Percentiles rank a stretch among this genome's conserved stretches.
Evolutionary conservation across 2,113 vertebrate genomes (phyloP).

Genomic region (Sceloporus tristichus): DNA sequence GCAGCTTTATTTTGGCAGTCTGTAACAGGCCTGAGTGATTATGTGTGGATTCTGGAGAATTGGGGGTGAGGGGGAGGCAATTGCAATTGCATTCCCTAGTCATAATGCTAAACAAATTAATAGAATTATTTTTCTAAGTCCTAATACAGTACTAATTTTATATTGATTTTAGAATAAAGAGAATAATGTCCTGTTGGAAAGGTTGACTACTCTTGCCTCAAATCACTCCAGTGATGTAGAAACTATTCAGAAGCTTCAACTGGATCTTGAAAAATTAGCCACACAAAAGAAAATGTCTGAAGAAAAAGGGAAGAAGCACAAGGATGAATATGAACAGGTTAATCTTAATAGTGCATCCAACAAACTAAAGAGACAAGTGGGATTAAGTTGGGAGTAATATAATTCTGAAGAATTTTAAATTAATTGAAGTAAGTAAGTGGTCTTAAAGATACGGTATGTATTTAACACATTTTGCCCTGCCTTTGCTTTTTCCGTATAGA

Average conservation of each 20-base stretch:
- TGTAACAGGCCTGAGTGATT: not conserved
- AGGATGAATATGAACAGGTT: constrained; percentile 84
- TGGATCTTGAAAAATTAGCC: constrained; percentile 83
- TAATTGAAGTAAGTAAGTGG: not conserved
- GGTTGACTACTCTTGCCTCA: constrained; percentile 84
- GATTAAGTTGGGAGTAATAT: fast-evolving
- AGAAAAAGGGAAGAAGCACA: constrained; percentile 82
- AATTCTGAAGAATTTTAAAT: not conserved
- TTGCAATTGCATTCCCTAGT: too few species aligned
- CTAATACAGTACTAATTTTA: constrained; percentile 22
- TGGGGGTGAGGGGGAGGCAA: too few species aligned
- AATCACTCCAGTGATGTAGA: constrained; percentile 79
- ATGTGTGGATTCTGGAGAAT: not conserved
- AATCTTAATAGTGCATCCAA: not conserved
- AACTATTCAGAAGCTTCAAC: constrained; percentile 86
- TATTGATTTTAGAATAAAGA: constrained; percentile 85
- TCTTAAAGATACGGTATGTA: not conserved
- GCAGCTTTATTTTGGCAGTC: too few species aligned
- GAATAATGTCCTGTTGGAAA: constrained; percentile 89
- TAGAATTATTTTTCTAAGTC: not conserved
- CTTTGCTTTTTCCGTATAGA: constrained; percentile 62
- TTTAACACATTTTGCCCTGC: not conserved
- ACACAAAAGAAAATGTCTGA: constrained; percentile 79
- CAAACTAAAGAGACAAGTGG: not conserved
- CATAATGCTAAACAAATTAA: not conserved